Percentiles rank a stretch among this genome's conserved stretches.
Conservation (phyloP, 2,888 invertebrate species). For the Ormyrus nitidulus region DNA sequence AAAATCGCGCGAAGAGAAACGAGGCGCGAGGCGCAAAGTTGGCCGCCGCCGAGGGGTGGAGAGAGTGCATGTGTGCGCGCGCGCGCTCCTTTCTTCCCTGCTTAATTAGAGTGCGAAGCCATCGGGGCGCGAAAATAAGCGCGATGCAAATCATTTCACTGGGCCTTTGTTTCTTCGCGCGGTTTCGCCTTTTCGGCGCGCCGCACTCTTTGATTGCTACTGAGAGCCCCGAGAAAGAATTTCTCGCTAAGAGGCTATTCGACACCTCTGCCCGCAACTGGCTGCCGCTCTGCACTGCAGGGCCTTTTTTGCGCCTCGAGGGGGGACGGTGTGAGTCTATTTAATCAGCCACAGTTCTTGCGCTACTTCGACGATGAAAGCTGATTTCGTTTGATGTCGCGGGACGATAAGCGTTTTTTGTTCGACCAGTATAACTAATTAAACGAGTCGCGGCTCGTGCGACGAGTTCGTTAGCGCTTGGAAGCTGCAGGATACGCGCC, state of each 20-base stretch:
- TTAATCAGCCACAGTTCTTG: too few species aligned
- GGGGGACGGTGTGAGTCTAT: too few species aligned
- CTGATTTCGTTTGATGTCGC: slow-evolving; percentile 34
- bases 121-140: slow-evolving; percentile 22
- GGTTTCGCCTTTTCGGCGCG: neutral
- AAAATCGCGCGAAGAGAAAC: neutral
- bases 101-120: slow-evolving; percentile 53
- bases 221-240: slow-evolving; percentile 13
- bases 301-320: too few species aligned
- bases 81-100: neutral
- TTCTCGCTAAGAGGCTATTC: neutral
- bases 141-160: slow-evolving; percentile 29
- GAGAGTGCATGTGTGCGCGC: neutral
- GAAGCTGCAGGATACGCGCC: too few species aligned
- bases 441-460: slow-evolving; percentile 6
- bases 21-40: slow-evolving; percentile 13
- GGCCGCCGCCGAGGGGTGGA: slow-evolving; percentile 11
- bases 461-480: slow-evolving; percentile 28
- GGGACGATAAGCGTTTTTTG: slow-evolving; percentile 9
- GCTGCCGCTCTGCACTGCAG: too few species aligned
- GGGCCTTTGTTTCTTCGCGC: neutral
- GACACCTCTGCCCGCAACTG: too few species aligned
- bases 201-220: slow-evolving; percentile 8
- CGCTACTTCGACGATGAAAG: too few species aligned
- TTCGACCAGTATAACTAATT: slow-evolving; percentile 41